These are phyloP conservation scores for Taeniopygia guttata DNA, from an alignment of 2,797 vertebrate genomes.

Conservation along the genomic window DNA sequence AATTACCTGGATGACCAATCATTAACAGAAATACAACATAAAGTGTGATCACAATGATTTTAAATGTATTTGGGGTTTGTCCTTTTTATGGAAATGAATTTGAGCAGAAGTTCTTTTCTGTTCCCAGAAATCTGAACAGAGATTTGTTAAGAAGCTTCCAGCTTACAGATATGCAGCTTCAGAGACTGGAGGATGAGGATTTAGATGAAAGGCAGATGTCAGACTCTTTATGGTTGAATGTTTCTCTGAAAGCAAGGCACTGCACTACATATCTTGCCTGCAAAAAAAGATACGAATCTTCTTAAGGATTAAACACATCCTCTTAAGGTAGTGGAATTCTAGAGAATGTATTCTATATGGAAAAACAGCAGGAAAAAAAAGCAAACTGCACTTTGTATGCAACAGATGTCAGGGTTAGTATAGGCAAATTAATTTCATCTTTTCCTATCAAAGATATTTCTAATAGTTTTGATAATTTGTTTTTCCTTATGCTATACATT, in stretches of 20 bases:
- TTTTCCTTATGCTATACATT: background rate
- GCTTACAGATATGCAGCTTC: background rate
- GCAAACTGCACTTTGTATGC: background rate
- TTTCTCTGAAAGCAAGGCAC: background rate
- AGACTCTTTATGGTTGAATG: background rate
- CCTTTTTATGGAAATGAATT: background rate
- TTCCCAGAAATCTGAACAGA: background rate
- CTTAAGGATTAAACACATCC: background rate
- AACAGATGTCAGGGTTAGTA: background rate
- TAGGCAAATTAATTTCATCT: background rate
- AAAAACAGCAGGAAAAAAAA: background rate
- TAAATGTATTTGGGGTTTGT: background rate
- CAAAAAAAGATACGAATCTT: background rate
- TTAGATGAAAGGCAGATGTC: conserved; percentile 5
- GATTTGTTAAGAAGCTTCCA: background rate
- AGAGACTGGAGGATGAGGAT: background rate
- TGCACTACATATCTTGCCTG: background rate
- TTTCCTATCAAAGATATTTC: background rate
- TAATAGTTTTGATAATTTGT: background rate
- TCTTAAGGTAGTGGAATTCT: background rate
- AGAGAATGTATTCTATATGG: background rate
- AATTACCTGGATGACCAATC: background rate
- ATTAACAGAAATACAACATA: background rate
- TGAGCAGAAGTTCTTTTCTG: background rate
- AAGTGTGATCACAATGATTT: background rate